Base-by-base conservation (phyloP, 2,888 invertebrate species). In the Luffia ferchaultella region DNA sequence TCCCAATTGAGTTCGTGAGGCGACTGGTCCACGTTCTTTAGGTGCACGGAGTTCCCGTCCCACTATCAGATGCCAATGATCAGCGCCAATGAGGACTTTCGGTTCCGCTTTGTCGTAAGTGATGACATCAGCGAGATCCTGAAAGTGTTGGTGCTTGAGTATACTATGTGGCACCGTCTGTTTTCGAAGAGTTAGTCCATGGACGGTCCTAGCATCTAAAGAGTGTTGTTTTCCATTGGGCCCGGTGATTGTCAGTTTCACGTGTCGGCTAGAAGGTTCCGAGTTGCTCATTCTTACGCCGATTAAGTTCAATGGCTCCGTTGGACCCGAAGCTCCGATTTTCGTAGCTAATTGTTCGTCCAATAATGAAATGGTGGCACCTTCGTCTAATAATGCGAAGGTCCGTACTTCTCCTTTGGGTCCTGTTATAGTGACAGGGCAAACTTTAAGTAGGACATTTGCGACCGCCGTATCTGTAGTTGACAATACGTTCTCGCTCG, bases 51-150 rank as follows among this genome's bases (percentile, higher is more conserved):
- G 15, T 18, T 18, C 45, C 5, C 45, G 19, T 15, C 12, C 19
- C 2, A 45, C 45, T 16, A 45, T 45, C 2, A 45, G 45, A n/a
- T 45, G 16, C 45, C 45, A 17, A 45, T 45, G 15, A n/a, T 45
- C 45, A 15, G 15, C 16, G n/a, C 2, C 45, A 18, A 45, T 12
- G 5, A 45, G 17, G 5, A 45, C 17, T 18, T 16, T 45, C 5
- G 45, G 12, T 30, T 30, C 30, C 3, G 5, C 30, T 7, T 7
- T 30, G 5, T 7, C 30, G 30, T 30, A 12, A 30, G 30, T 7
- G 3, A 30, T n/a, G n/a, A n/a, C n/a, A 30, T 30, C 30, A 30
- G 30, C n/a, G n/a, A 30, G 12, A 30, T 30, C 3, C 12, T 30
- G 30, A 3, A 30, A 7, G 12, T 30, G 30, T 30, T 12, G 12